Base-by-base conservation (phyloP, 2,888 invertebrate genomes). In the Callimorpha dominula region DNA sequence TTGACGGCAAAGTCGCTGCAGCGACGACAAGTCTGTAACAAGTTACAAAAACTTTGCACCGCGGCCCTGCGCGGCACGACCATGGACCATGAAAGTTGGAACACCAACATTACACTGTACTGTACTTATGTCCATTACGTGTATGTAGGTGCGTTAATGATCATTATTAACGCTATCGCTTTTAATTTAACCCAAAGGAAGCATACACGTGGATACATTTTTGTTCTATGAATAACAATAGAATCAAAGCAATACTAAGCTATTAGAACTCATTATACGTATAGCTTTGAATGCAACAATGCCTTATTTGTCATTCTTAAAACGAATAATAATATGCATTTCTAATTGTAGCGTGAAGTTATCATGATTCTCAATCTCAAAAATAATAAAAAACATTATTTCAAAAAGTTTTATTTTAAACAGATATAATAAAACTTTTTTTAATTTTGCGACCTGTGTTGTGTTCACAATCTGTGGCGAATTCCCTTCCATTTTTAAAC, bases 211-310 rank as follows among this genome's bases (percentile, higher is more conserved):
- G 75, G 68, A 43, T 54, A 70, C 73, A 64, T 77, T 77, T 75
- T 79, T 78, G 81, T 81, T 78, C 78, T 70, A 81, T 75, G 77
- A 81, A 84, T 57, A 81, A 78, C 60, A 78, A 72, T 72, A 64
- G 70, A 76, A 79, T 77, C 78, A 70, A 72, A 71, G 78, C 70
- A 20, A 77, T 79, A 79, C 74, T 77, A 81, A 74, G 77, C 78
- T 77, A 79, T 84, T 69, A 78, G 31, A 78, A 70, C 70, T 76
- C 74, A 77, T 73, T 67, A 74, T 54, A 68, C 2, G 31, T 31
- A 46, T 46, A 46, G 72, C 71, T 75, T 75, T 80, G 71, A 78
- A 75, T 82, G 67, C 63, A 40, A 65, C 15, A 46, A 76, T 80
- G 73, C 70, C 75, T 80, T 80, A 78, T 77, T 76, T 76, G 66